Evolutionary conservation across 2,888 invertebrate species (phyloP).

Genomic region (Neocrepidodera transversa): DNA sequence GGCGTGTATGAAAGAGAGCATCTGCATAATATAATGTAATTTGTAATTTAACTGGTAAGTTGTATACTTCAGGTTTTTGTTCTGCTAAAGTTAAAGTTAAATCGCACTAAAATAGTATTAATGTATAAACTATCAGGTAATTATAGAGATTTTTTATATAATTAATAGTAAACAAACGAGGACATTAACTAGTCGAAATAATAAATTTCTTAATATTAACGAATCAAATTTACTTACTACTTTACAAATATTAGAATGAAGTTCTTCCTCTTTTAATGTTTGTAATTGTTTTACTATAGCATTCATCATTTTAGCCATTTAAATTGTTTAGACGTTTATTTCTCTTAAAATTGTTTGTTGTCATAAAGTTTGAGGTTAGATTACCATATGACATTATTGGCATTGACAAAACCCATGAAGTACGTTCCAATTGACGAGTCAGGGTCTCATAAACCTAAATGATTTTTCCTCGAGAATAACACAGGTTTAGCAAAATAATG

Average conservation of each 20-base stretch:
- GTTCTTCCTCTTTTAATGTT: slow-evolving; percentile 71
- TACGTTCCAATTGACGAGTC: no score
- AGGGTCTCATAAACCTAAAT: no score
- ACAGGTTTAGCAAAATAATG: no score
- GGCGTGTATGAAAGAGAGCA: slow-evolving; percentile 70
- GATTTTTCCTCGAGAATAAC: no score
- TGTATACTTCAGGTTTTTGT: slow-evolving; percentile 68
- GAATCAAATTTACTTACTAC: slow-evolving; percentile 64
- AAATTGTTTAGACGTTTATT: no score
- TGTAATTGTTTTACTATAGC: slow-evolving; percentile 72
- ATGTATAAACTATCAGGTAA: no score
- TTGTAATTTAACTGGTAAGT: slow-evolving; percentile 71
- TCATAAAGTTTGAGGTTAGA: no score
- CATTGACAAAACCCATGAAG: no score
- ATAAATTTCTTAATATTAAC: no score
- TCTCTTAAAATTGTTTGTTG: no score
- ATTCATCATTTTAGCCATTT: slow-evolving; percentile 57
- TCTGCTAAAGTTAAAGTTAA: slow-evolving; percentile 70
- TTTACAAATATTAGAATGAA: slow-evolving; percentile 75
- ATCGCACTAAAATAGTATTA: slow-evolving; percentile 66
- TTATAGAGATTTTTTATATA: no score
- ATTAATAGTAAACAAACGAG: neutral
- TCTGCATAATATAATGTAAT: slow-evolving; percentile 74
- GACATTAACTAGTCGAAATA: neutral
- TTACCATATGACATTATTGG: no score